A percentile compares a stretch with the other conserved stretches of the same genome.
Conservation (phyloP, 2,888 invertebrate species). For the Leucania comma region DNA sequence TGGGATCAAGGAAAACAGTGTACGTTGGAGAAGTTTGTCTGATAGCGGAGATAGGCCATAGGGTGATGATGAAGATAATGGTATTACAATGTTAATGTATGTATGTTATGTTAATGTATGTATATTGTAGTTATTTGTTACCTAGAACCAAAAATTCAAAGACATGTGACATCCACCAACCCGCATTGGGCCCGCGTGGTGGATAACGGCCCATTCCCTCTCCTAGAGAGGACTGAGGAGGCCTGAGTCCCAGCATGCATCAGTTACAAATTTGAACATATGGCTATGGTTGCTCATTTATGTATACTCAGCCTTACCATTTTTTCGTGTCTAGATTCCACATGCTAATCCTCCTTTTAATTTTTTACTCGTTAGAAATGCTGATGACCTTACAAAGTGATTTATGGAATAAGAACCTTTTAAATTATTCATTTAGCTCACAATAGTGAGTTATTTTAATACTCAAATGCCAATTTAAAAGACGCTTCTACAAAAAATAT, state of each 20-base stretch:
- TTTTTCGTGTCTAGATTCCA: constrained; percentile 31
- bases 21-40: background rate
- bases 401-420: constrained; percentile 16
- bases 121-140: no score
- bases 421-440: constrained; percentile 26
- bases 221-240: no score
- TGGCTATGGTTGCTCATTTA: background rate
- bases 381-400: constrained; percentile 24
- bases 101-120: no score
- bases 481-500: constrained; percentile 16
- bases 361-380: constrained; percentile 32
- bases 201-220: no score
- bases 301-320: constrained; percentile 23
- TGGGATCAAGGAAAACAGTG: background rate
- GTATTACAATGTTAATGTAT: no score
- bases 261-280: no score
- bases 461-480: constrained; percentile 5
- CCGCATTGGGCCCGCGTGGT: no score
- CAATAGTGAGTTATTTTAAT: constrained; percentile 16
- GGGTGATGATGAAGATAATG: background rate
- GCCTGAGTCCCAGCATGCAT: no score
- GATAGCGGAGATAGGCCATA: background rate
- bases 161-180: no score
- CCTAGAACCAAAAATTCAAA: no score
- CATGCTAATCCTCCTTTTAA: constrained; percentile 15